Conservation (phyloP, 2,888 invertebrate genomes). For the Polia nebulosa region DNA sequence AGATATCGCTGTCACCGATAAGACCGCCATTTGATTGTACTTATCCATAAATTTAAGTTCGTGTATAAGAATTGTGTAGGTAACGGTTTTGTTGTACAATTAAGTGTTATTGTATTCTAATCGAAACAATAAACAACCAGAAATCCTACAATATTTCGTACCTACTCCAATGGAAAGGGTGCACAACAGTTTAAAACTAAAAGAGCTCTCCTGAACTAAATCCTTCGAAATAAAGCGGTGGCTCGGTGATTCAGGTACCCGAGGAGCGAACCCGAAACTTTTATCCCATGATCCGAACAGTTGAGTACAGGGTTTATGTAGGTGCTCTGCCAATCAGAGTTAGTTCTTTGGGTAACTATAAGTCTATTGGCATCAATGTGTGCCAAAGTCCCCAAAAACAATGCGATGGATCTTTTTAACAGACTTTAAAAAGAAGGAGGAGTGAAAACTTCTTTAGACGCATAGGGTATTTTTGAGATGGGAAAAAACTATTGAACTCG, state of each 20-base stretch:
- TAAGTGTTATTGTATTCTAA: no score
- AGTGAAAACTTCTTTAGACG: no score
- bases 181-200: constrained; percentile 54
- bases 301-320: constrained; percentile 27
- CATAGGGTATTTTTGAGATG: no score
- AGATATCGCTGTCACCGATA: no score
- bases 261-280: constrained; percentile 46
- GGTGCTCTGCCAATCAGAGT: constrained; percentile 29
- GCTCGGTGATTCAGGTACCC: constrained; percentile 48
- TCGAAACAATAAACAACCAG: neutral
- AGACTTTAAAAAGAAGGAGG: no score
- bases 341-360: constrained; percentile 6
- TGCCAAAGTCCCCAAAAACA: no score
- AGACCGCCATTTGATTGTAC: no score
- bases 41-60: no score
- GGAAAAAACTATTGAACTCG: no score
- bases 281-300: constrained; percentile 53
- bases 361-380: neutral
- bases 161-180: constrained; percentile 26
- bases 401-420: no score
- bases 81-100: no score
- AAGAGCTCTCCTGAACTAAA: constrained; percentile 43
- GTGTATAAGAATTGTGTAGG: no score
- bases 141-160: constrained; percentile 10
- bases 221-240: constrained; percentile 43